phyloP scores from a whole-genome alignment of 1,140 invertebrate genomes.

The Drosophila sp. region DNA sequence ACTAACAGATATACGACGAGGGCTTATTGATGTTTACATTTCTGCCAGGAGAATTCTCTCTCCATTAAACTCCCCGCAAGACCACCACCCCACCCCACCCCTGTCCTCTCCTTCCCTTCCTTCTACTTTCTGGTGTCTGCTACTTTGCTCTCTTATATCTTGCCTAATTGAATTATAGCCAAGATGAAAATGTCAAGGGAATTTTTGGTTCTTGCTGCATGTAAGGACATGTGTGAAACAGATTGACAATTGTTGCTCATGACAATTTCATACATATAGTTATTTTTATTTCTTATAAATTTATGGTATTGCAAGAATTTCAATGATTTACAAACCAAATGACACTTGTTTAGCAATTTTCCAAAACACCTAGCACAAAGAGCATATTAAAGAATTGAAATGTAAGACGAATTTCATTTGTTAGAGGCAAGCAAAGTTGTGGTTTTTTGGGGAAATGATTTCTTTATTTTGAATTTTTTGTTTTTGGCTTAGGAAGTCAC shows the following conservation, averaged over 20 bases:
- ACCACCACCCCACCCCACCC: neutral
- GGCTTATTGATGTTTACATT: slow-evolving; percentile 61
- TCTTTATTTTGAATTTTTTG: too few species aligned
- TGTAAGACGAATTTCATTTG: too few species aligned
- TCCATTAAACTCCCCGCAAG: neutral
- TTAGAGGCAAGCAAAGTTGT: too few species aligned
- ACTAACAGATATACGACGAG: slow-evolving; percentile 51
- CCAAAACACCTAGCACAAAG: too few species aligned
- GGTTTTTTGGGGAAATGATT: too few species aligned
- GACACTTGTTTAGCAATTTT: too few species aligned
- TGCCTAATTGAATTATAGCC: slow-evolving; percentile 48
- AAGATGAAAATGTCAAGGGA: slow-evolving; percentile 47
- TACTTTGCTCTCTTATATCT: slow-evolving; percentile 32
- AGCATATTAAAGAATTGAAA: too few species aligned
- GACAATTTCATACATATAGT: neutral
- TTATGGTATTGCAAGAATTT: too few species aligned
- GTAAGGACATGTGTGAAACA: neutral
- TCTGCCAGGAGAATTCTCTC: slow-evolving; percentile 11
- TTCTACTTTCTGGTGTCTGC: neutral
- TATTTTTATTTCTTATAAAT: neutral
- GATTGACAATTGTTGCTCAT: neutral
- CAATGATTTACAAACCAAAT: too few species aligned
- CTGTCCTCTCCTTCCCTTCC: neutral
- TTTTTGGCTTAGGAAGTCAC: too few species aligned
- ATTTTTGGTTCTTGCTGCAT: slow-evolving; percentile 21